Percentiles rank a stretch among this genome's conserved stretches.
These are phyloP conservation scores for Bradynema listronoti DNA, from an alignment of 1,140 invertebrate genomes.

Conservation along the genomic window DNA sequence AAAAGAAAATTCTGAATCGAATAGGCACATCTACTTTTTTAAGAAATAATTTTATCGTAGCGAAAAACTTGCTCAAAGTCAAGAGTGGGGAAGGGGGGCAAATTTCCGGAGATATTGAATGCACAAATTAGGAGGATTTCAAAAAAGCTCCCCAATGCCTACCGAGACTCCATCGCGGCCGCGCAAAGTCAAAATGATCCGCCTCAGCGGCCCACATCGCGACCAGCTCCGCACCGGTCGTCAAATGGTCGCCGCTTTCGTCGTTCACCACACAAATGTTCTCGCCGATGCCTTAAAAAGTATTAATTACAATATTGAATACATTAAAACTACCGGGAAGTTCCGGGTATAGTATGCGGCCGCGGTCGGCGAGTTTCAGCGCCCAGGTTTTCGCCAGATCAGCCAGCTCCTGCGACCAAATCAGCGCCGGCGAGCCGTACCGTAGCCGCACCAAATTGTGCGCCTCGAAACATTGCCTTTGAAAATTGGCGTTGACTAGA, in stretches of 20 bases:
- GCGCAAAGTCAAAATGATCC: conserved; percentile 49
- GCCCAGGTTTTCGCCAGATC: conserved; percentile 57
- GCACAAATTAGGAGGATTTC: neutral
- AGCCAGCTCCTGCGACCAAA: conserved; percentile 51
- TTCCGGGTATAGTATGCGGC: conserved; percentile 55
- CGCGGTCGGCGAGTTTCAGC: conserved; percentile 51
- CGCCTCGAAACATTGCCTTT: conserved; percentile 55
- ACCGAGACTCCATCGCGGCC: conserved; percentile 51
- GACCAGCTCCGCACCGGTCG: conserved; percentile 52
- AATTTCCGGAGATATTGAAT: too few species aligned
- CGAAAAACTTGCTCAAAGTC: too few species aligned
- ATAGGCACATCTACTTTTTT: too few species aligned
- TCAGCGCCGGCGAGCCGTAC: conserved; percentile 15
- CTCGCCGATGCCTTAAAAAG: conserved; percentile 50
- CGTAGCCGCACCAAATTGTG: conserved; percentile 46
- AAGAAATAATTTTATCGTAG: too few species aligned
- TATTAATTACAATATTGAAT: neutral
- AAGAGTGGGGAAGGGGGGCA: too few species aligned
- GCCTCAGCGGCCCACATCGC: conserved; percentile 53
- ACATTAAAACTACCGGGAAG: conserved; percentile 36
- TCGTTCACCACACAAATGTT: conserved; percentile 45
- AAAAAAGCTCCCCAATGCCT: neutral
- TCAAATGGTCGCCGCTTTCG: conserved; percentile 46
- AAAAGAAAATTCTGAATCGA: too few species aligned
- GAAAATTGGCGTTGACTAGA: conserved; percentile 54